Base-by-base conservation (phyloP, 2,797 vertebrate species). In the Rhabdomys pumilio region DNA sequence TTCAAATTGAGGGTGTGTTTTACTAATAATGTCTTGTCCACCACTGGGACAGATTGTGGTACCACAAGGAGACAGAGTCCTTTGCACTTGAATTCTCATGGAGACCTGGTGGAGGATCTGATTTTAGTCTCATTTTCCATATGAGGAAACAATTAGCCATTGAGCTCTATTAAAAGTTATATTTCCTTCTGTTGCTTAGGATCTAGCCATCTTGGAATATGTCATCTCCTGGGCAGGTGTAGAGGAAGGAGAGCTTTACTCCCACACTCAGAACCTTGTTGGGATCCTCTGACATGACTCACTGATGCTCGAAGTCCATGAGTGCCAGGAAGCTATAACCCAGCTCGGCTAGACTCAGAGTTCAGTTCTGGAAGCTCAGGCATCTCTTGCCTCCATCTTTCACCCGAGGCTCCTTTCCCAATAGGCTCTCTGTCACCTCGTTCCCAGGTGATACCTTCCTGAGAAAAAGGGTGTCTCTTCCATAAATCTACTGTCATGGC, bases 101-200 rank as follows among this genome's bases (percentile, higher is more conserved):
- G 85, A 29, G 86, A 63, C 6, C 4, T 31, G 93, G 1, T 47
- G 13, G 79, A 50, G 38, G 69, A 69, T 24, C 26, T 93, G 31
- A 86, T 73, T 91, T 85, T 79, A 77, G 83, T 93, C 75, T 38
- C n/a, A 44, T 75, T 95, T 94, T 93, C 83, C 29, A 73, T 31
- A 59, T 79, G 29, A 90, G 44, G 41, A 90, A 75, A 91, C 59
- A 44, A 77, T n/a, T 73, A 80, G 65, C 9, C 15, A 59, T 4
- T 11, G 72, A 65, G 8, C 61, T 90, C 38, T 38, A 19, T 31
- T 59, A 50, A 53, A 95, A 80, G 22, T 19, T 8, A 20, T 59
- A 34, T 57, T 85, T 55, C 47, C 41, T 26, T 55, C 26, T 47
- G 5, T n/a, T 84, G 75, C 81, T 88, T 59, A 63, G 44, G n/a